Percentiles rank a stretch among this genome's conserved stretches.
These are phyloP conservation scores for Trissoscelio sp. DNA, from an alignment of 2,888 invertebrate genomes.

Conservation along the genomic window DNA sequence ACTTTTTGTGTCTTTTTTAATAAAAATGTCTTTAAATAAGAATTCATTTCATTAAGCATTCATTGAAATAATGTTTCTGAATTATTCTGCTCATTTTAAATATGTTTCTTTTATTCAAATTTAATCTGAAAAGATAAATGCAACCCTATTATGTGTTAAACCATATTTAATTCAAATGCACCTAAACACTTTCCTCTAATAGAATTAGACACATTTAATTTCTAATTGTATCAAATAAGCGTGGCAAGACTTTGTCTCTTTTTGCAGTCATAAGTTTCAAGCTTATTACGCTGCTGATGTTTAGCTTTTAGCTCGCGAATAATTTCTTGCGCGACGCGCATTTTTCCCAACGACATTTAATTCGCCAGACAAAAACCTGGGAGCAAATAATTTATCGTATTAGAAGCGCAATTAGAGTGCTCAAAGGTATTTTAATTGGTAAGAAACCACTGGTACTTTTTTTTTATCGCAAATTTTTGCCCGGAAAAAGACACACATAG, in stretches of 20 bases:
- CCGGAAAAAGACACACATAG: slow-evolving; percentile 41
- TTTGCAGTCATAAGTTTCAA: neutral
- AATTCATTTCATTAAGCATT: too few species aligned
- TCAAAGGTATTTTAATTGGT: slow-evolving; percentile 30
- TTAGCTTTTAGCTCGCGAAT: slow-evolving; percentile 11
- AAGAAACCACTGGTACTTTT: neutral
- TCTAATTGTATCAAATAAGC: neutral
- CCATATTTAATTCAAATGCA: too few species aligned
- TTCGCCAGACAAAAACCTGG: slow-evolving; percentile 4
- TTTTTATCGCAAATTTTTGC: slow-evolving; percentile 17
- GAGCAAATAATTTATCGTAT: slow-evolving; percentile 22
- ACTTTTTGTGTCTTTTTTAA: too few species aligned
- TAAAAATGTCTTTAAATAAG: too few species aligned
- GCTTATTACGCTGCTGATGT: slow-evolving; percentile 14
- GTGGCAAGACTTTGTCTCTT: neutral
- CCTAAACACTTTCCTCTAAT: neutral
- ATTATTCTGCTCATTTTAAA: too few species aligned
- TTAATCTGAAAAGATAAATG: too few species aligned
- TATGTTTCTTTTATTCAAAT: too few species aligned
- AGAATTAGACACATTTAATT: neutral
- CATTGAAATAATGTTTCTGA: too few species aligned
- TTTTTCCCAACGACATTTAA: slow-evolving; percentile 19
- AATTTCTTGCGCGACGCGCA: neutral
- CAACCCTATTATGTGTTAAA: too few species aligned
- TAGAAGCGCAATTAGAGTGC: slow-evolving; percentile 12